phyloP scores from a whole-genome alignment of 2,113 vertebrate genomes.

The Myocastor coypus region DNA sequence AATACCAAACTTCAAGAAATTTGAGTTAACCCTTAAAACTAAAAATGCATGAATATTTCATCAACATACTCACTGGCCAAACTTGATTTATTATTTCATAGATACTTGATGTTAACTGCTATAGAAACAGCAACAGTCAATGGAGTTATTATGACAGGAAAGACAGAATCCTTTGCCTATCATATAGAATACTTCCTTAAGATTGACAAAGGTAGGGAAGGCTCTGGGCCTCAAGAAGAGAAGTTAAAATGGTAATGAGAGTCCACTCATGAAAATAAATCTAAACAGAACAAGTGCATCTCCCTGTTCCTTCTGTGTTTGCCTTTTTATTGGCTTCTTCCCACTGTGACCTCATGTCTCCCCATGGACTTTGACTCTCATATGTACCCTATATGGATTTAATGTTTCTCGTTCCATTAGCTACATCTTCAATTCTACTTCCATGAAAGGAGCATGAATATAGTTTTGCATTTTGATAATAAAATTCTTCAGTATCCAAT shows the following conservation, averaged over 20 bases:
- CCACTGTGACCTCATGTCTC: not conserved
- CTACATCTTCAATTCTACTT: constrained; percentile 53
- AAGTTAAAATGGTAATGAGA: constrained; percentile 8
- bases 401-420: constrained; percentile 72
- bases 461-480: constrained; percentile 71
- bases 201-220: not conserved
- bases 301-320: not conserved
- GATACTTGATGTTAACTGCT: not conserved
- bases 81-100: not conserved
- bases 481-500: constrained; percentile 66
- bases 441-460: constrained; percentile 25
- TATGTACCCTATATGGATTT: not conserved
- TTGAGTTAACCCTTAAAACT: not conserved
- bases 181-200: not conserved
- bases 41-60: not conserved
- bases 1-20: not conserved
- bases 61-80: not conserved
- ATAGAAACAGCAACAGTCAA: not conserved
- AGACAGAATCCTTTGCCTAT: not conserved
- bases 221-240: not conserved
- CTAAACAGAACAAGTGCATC: not conserved
- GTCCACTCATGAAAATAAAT: not conserved
- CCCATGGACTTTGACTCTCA: not conserved
- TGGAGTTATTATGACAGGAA: not conserved
- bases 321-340: constrained; percentile 39